Evolutionary conservation across 1,140 invertebrate species (phyloP), one percentile per base, ranked within the genome.

Genomic region (Diorhabda elongata): DNA sequence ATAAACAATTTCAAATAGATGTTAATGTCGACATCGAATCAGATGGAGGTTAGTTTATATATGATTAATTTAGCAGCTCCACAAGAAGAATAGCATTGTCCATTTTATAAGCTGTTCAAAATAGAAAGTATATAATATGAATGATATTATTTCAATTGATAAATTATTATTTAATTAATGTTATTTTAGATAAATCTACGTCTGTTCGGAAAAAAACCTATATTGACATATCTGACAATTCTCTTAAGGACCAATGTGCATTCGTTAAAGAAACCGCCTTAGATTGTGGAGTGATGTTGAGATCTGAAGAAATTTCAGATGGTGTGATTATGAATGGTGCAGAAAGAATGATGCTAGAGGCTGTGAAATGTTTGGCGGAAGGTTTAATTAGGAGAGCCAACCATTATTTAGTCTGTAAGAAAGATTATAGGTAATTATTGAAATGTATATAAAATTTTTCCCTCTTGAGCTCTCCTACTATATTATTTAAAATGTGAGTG

Each of bases 331-430:
- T 74, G 61, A 77, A 77, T 66, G 70, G 71, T 11, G 70, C 76
- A 42, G 76, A 78, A 71, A 67, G 76, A 52, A 71, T 78, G 65
- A 70, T 80, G 61, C 68, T 76, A 4, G 72, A 78, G 66, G 74
- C 75, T 62, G 73, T 76, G 2, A 75, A 74, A 64, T 76, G 77
- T 73, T 71, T 80, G 8, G 77, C 77, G 4, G 76, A 80, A 64
- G 70, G 74, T 65, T 61, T 80, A 58, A 74, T 80, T 6, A 68
- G 78, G 58, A 73, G 73, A 52, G 70, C 76, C 3, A 65, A 69
- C 26, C 71, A 76, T 67, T 52, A 70, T 71, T 41, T 73, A 42
- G 68, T 76, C 57, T 72, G 69, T 67, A 42, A 66, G 61, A 59
- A 42, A 42, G 64, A 69, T 65, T 74, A 72, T 42, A 66, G 67